Percentiles rank a stretch among this genome's conserved stretches.
These are phyloP conservation scores for Anisognathus igniventris DNA, from an alignment of 2,797 vertebrate species.

Conservation along the genomic window DNA sequence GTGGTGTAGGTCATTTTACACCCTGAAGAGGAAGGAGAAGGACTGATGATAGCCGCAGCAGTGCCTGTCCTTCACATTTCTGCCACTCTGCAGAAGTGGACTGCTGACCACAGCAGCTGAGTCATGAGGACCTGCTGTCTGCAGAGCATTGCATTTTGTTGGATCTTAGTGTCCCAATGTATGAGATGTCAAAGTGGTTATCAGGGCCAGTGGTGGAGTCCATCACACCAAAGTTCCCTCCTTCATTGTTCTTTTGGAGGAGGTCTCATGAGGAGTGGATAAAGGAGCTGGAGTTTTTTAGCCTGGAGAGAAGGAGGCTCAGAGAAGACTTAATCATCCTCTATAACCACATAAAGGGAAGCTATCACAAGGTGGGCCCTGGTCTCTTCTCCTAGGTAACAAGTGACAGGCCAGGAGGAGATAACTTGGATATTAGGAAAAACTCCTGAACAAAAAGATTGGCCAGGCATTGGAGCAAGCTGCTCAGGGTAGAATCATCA, in stretches of 20 bases:
- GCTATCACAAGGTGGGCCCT: neutral
- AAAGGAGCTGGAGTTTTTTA: neutral
- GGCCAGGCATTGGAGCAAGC: neutral
- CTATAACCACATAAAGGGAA: neutral
- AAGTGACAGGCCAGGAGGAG: neutral
- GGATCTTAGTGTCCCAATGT: neutral
- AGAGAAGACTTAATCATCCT: no score
- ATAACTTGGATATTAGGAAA: neutral
- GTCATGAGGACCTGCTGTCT: neutral
- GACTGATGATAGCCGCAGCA: neutral
- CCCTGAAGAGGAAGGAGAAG: neutral
- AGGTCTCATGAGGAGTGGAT: neutral
- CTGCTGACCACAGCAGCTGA: neutral
- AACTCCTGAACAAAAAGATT: neutral
- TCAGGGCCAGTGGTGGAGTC: fast-evolving
- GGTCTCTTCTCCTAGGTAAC: neutral
- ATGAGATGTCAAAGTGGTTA: neutral
- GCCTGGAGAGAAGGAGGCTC: neutral
- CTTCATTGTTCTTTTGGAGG: fast-evolving
- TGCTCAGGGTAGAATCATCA: neutral
- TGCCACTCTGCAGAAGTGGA: neutral
- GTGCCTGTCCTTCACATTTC: neutral
- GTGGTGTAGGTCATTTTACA: neutral
- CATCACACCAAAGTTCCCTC: neutral
- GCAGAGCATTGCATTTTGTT: neutral